Conservation (phyloP, 2,113 vertebrate genomes). For the Microcebus lehilahytsara region DNA sequence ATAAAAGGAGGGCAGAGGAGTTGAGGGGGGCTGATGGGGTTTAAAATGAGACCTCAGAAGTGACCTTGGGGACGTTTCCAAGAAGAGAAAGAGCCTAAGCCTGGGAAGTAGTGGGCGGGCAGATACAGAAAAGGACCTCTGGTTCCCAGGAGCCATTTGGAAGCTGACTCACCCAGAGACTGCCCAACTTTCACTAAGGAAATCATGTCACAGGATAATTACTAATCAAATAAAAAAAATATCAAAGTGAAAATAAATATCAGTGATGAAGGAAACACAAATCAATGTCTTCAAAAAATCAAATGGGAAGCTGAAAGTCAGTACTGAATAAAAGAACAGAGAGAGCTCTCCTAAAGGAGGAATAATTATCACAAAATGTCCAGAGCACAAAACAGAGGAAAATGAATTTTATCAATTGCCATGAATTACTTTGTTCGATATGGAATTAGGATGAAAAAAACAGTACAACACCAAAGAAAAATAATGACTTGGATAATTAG, state of each 20-base stretch:
- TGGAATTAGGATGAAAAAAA: neutral
- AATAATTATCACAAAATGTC: neutral
- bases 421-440: neutral
- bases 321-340: neutral
- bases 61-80: neutral
- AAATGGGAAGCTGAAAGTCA: neutral
- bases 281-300: neutral
- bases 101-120: neutral
- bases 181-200: neutral
- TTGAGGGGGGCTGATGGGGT: accelerated
- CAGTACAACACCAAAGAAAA: neutral
- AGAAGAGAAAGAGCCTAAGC: neutral
- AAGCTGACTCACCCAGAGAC: neutral
- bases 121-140: neutral
- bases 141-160: neutral
- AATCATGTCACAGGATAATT: neutral
- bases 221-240: neutral
- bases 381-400: neutral
- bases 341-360: neutral
- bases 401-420: neutral
- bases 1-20: neutral
- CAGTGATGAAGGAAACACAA: neutral
- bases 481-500: neutral
- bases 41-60: neutral
- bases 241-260: conserved; percentile 30